Conservation (phyloP, 2,113 vertebrate genomes). For the Ciconia stormi region DNA sequence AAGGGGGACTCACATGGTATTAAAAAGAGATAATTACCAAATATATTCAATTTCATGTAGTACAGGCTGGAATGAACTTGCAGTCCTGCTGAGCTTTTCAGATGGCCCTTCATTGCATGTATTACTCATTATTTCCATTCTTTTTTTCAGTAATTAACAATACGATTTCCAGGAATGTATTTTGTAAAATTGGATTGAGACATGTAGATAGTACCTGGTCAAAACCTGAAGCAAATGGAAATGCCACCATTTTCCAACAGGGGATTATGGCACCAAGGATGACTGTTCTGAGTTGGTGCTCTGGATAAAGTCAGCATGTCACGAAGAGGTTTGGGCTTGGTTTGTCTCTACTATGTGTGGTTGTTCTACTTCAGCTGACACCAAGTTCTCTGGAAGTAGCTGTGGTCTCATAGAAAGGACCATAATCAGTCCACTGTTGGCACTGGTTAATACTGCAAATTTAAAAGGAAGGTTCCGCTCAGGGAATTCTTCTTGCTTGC, state of each 20-base stretch:
- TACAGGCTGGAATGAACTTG: background rate
- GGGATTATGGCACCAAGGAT: fast-evolving
- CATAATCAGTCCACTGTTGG: background rate
- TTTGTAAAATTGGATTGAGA: background rate
- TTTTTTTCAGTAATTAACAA: background rate
- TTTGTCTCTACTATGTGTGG: background rate
- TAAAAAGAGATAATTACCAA: background rate
- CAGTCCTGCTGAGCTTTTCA: background rate
- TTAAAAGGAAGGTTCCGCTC: background rate
- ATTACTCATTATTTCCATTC: background rate
- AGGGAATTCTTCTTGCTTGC: background rate
- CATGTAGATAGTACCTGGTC: background rate
- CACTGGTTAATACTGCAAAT: background rate
- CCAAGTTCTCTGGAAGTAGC: background rate
- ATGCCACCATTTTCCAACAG: background rate
- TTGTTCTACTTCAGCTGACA: background rate
- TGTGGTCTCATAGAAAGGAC: background rate
- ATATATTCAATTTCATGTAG: background rate
- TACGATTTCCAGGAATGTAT: background rate
- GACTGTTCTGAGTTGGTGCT: background rate
- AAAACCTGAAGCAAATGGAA: background rate
- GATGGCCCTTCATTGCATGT: background rate
- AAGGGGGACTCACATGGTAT: background rate
- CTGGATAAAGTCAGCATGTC: background rate
- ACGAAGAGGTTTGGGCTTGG: background rate